These are phyloP conservation scores for Nothura maculosa DNA, from an alignment of 2,797 vertebrate genomes.

Conservation along the genomic window DNA sequence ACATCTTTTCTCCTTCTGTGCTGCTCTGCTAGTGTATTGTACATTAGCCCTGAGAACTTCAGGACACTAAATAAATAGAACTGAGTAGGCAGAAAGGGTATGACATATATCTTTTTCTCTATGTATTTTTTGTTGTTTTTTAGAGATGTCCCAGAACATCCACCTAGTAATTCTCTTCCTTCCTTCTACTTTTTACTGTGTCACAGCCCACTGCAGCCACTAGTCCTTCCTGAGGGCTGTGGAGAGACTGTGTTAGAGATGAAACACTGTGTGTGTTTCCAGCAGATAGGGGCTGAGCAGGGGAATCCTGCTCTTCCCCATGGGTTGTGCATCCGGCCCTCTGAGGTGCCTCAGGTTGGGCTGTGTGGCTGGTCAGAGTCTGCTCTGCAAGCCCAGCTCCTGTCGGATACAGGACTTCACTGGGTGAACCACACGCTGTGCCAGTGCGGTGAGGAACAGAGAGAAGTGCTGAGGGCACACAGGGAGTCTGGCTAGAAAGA, in stretches of 20 bases:
- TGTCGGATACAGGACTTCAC: neutral
- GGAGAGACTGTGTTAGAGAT: neutral
- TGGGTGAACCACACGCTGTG: neutral
- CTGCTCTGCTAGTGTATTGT: neutral
- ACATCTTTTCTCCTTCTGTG: neutral
- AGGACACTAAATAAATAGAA: neutral
- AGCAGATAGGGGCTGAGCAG: neutral
- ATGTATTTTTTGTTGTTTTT: neutral
- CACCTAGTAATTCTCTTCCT: neutral
- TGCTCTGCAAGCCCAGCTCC: neutral
- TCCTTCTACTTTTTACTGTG: neutral
- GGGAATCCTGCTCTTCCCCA: neutral
- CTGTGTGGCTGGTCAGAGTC: fast-evolving
- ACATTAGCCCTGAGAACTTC: neutral
- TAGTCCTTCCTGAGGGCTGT: neutral
- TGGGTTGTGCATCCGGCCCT: fast-evolving
- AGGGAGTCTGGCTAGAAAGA: neutral
- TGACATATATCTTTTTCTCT: neutral
- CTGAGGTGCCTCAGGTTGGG: neutral
- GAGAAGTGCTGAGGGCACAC: neutral
- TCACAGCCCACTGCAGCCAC: neutral
- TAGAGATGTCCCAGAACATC: neutral
- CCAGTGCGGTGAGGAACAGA: neutral
- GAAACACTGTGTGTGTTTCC: neutral
- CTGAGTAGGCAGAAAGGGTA: neutral